phyloP scores from a whole-genome alignment of 2,113 vertebrate genomes.

The Hippolais icterina region DNA sequence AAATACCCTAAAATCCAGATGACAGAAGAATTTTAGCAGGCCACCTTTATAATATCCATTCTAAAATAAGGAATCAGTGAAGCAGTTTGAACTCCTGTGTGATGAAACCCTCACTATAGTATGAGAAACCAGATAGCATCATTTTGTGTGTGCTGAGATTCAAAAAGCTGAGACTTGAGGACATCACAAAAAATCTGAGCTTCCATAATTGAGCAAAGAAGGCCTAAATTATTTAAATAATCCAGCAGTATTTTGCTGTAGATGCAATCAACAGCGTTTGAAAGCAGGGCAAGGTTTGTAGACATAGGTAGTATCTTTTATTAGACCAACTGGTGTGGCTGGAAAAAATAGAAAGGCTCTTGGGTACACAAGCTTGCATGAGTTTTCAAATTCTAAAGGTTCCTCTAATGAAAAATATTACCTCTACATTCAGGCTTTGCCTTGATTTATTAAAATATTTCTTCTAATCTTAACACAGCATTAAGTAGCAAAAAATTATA shows the following conservation, averaged over 20 bases:
- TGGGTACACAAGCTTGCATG: not conserved
- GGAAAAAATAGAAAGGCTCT: slow-evolving; percentile 9
- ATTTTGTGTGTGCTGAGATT: not conserved
- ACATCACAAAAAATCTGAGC: not conserved
- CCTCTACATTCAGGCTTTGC: not conserved
- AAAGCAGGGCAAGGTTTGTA: not conserved
- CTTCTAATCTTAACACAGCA: not conserved
- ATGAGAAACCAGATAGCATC: not conserved
- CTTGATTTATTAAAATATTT: not conserved
- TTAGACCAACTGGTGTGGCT: slow-evolving; percentile 1
- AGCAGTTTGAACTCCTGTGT: not conserved
- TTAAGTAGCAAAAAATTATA: not conserved
- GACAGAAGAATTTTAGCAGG: not conserved
- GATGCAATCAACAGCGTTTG: not conserved
- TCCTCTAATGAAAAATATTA: slow-evolving; percentile 3
- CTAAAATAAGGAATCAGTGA: not conserved
- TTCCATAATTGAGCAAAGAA: not conserved
- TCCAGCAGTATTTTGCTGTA: not conserved
- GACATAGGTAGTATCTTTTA: slow-evolving; percentile 15
- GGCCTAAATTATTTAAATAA: not conserved
- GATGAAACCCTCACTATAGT: not conserved
- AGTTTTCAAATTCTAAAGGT: not conserved
- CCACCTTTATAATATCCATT: not conserved
- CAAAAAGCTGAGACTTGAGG: not conserved
- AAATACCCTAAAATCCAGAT: not conserved